Evolutionary conservation across 23 tunicate genomes (phyloP).

Genomic region (Phallusia fumigata): DNA sequence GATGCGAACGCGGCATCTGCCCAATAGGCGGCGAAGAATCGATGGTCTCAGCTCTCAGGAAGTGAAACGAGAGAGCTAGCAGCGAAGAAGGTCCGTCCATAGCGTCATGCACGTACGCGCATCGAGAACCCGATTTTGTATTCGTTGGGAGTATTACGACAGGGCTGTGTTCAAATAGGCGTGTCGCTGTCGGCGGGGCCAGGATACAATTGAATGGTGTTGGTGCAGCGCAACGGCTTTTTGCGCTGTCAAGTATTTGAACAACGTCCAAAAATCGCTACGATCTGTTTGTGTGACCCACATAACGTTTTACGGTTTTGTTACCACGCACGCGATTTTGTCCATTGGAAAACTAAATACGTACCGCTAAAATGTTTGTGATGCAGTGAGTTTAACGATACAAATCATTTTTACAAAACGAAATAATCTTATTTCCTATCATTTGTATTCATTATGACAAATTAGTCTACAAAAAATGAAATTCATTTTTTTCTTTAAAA

Average conservation of each 20-base stretch:
- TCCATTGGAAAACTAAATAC: too few relatives aligned
- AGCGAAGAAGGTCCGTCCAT: background rate
- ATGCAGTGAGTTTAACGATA: too few relatives aligned
- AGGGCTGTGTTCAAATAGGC: background rate
- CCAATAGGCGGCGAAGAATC: background rate
- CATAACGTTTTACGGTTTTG: background rate
- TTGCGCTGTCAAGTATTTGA: background rate
- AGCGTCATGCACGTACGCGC: background rate
- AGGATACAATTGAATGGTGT: background rate
- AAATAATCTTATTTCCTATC: too few relatives aligned
- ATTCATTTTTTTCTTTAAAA: too few relatives aligned
- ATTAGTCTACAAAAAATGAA: too few relatives aligned
- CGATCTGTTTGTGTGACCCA: slow-evolving; percentile 3
- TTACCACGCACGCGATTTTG: too few relatives aligned
- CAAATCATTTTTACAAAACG: too few relatives aligned
- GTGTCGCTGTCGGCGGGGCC: background rate
- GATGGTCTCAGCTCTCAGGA: background rate
- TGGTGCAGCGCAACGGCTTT: background rate
- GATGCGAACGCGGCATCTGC: slow-evolving; percentile 9
- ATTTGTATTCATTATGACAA: too few relatives aligned
- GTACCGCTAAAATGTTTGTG: too few relatives aligned
- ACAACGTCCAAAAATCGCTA: background rate
- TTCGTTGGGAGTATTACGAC: too few relatives aligned
- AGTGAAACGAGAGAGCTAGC: background rate
- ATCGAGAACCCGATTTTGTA: background rate